These are phyloP conservation scores for Isurus oxyrinchus DNA, from an alignment of 2,113 vertebrate species.

Conservation along the genomic window DNA sequence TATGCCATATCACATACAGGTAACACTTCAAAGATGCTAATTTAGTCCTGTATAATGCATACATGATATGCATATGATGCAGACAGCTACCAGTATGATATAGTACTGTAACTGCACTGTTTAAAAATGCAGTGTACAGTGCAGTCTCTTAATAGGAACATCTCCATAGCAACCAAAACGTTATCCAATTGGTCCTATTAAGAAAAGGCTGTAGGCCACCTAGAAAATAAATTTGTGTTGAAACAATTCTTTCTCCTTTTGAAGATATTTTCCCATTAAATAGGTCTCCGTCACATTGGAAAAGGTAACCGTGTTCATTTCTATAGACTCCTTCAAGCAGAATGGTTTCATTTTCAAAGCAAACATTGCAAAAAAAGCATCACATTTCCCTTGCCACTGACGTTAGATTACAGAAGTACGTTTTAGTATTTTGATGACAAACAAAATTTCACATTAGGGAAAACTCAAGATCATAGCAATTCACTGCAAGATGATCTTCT, in stretches of 20 bases:
- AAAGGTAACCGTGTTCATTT: neutral
- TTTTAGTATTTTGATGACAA: neutral
- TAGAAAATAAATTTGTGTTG: conserved; percentile 6
- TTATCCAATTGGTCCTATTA: conserved; percentile 7
- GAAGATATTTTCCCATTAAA: neutral
- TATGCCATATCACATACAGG: neutral
- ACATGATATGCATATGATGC: no score
- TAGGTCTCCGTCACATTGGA: no score
- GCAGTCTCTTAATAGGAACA: neutral
- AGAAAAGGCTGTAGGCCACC: neutral
- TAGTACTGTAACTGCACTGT: neutral
- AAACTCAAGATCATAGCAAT: no score
- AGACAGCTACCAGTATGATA: neutral
- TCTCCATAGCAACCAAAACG: conserved; percentile 26
- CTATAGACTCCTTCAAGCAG: neutral
- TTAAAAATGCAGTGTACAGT: conserved; percentile 16
- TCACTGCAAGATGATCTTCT: no score
- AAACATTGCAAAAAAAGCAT: neutral
- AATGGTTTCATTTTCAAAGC: neutral
- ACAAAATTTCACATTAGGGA: no score
- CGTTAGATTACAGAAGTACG: neutral
- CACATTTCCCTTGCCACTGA: neutral
- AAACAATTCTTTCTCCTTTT: neutral
- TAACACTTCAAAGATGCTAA: neutral
- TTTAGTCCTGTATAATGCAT: neutral